Conservation (phyloP, 37 sponge, comb jelly and placozoan species). For the Diacarnus erythraeanus region DNA sequence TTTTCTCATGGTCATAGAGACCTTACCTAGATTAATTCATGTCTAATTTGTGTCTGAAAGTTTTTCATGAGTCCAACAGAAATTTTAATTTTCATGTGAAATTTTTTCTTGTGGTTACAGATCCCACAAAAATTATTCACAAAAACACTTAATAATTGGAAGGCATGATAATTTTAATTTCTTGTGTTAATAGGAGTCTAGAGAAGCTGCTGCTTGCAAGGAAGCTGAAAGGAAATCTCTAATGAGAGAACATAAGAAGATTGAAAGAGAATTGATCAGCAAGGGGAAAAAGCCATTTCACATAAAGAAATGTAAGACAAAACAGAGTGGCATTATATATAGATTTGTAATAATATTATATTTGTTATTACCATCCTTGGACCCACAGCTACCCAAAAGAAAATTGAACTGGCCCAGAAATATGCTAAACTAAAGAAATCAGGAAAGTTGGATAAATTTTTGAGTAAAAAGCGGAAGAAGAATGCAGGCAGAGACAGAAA, state of each 20-base stretch:
- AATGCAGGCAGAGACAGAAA: conserved; percentile 72
- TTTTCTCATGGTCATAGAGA: too few species aligned
- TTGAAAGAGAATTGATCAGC: conserved; percentile 45
- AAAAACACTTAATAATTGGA: background rate
- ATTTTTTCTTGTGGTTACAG: background rate
- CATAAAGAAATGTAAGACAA: conserved; percentile 67
- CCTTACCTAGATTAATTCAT: too few species aligned
- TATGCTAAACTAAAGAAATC: conserved; percentile 59
- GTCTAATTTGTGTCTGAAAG: too few species aligned
- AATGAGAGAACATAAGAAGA: conserved; percentile 62
- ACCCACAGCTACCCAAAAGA: conserved; percentile 41
- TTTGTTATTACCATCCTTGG: background rate
- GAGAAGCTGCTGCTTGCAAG: conserved; percentile 31
- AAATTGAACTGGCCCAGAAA: conserved; percentile 65
- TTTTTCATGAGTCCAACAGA: too few species aligned
- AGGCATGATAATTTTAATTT: too few species aligned
- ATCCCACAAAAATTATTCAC: background rate
- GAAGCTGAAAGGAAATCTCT: conserved; percentile 38
- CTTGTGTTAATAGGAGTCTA: conserved; percentile 41
- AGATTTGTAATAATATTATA: background rate
- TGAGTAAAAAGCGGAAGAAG: conserved; percentile 67
- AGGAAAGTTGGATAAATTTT: conserved; percentile 65
- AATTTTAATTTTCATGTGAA: background rate
- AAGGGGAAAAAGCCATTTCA: conserved; percentile 82
- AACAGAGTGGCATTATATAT: background rate